These are phyloP conservation scores for Lapara coniferarum DNA, from an alignment of 2,888 invertebrate species.

Conservation along the genomic window DNA sequence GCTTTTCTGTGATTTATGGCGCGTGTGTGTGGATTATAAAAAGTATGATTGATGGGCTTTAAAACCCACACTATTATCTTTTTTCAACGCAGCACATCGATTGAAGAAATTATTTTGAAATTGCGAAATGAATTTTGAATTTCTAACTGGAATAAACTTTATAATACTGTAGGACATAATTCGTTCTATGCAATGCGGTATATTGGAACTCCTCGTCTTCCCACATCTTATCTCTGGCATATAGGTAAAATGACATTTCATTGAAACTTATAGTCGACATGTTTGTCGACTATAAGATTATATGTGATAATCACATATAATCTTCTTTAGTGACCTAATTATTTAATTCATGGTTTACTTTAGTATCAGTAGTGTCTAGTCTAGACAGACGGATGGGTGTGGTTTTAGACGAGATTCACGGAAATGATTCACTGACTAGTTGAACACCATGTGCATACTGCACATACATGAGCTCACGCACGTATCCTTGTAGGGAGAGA, in stretches of 20 bases:
- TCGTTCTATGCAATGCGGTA: not conserved
- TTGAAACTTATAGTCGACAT: not conserved
- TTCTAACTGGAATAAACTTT: not conserved
- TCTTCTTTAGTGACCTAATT: conserved; percentile 1
- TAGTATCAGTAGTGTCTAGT: not conserved
- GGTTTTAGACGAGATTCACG: not conserved
- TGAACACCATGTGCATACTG: not conserved
- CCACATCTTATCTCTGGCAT: not conserved
- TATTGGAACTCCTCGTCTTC: not conserved
- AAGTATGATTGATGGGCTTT: not conserved
- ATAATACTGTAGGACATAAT: not conserved
- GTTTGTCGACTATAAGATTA: no score
- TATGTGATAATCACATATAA: no score
- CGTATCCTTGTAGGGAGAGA: no score
- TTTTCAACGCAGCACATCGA: not conserved
- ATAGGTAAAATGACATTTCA: not conserved
- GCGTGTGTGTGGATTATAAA: not conserved
- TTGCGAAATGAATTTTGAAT: not conserved
- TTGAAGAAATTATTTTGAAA: not conserved
- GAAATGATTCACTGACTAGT: not conserved
- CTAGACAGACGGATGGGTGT: conserved; percentile 1
- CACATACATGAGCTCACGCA: no score
- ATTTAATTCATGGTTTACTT: conserved; percentile 6
- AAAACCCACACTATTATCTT: not conserved
- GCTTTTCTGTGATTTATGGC: conserved; percentile 44